phyloP scores from a whole-genome alignment of 2,113 vertebrate species.

The Pleuronectes platessa region DNA sequence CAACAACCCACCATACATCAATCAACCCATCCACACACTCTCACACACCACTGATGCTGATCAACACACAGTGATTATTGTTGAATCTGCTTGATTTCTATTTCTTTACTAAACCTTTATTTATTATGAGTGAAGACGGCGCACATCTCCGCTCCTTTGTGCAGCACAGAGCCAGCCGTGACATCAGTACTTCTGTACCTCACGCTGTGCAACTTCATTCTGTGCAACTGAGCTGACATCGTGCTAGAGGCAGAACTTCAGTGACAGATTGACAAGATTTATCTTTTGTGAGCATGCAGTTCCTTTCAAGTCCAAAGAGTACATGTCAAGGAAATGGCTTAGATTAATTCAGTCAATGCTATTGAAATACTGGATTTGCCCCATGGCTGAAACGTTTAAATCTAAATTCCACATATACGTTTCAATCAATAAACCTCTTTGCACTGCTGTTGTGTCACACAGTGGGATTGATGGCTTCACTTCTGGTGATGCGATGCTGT shows the following conservation, averaged over 20 bases:
- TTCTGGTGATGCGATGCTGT: constrained; percentile 4
- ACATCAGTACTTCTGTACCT: too few relatives aligned
- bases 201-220: too few relatives aligned
- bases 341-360: constrained; percentile 54
- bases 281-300: constrained; percentile 23
- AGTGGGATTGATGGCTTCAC: constrained; percentile 42
- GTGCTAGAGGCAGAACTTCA: not conserved
- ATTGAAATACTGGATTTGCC: constrained; percentile 63
- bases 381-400: constrained; percentile 46
- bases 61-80: too few relatives aligned
- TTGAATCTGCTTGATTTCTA: too few relatives aligned
- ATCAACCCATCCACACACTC: too few relatives aligned
- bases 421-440: constrained; percentile 54
- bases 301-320: constrained; percentile 51
- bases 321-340: constrained; percentile 53
- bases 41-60: too few relatives aligned
- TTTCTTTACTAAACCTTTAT: too few relatives aligned
- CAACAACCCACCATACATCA: too few relatives aligned
- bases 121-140: too few relatives aligned
- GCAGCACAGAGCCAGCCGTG: too few relatives aligned
- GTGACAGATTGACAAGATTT: not conserved
- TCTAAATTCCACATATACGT: constrained; percentile 45
- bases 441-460: constrained; percentile 30
- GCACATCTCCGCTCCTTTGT: too few relatives aligned
- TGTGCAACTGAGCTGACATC: too few relatives aligned